phyloP scores from a whole-genome alignment of 1,140 invertebrate genomes.

The Formica selysi region DNA sequence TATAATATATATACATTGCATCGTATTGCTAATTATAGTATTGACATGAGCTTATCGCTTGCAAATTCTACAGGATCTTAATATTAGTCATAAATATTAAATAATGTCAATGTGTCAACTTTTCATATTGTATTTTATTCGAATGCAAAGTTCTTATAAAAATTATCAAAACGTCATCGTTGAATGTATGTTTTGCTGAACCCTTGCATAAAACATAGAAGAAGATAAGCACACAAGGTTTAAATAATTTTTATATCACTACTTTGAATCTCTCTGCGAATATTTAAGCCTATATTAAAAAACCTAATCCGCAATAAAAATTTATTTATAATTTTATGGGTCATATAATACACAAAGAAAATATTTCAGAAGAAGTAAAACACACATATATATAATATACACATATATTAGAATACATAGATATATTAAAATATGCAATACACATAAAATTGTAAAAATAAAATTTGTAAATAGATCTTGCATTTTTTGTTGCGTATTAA shows the following conservation, averaged over 20 bases:
- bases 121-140: conserved; percentile 1
- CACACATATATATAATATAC: no score
- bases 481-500: no score
- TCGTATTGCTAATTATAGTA: background rate
- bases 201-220: background rate
- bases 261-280: background rate
- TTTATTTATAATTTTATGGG: background rate
- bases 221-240: background rate
- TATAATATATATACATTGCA: no score
- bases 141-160: conserved; percentile 3
- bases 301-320: background rate
- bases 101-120: background rate
- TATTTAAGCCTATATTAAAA: background rate
- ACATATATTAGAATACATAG: no score
- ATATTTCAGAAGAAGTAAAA: no score
- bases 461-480: background rate
- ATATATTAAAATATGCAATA: no score
- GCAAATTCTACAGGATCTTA: background rate
- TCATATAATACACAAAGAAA: background rate
- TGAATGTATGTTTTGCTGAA: background rate
- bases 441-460: no score
- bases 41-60: background rate
- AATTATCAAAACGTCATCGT: background rate
- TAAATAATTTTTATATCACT: conserved; percentile 2
- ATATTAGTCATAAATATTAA: background rate